Percentiles rank a stretch among this genome's conserved stretches.
These are phyloP conservation scores for Phasianus colchicus DNA, from an alignment of 2,113 vertebrate species.

Conservation along the genomic window DNA sequence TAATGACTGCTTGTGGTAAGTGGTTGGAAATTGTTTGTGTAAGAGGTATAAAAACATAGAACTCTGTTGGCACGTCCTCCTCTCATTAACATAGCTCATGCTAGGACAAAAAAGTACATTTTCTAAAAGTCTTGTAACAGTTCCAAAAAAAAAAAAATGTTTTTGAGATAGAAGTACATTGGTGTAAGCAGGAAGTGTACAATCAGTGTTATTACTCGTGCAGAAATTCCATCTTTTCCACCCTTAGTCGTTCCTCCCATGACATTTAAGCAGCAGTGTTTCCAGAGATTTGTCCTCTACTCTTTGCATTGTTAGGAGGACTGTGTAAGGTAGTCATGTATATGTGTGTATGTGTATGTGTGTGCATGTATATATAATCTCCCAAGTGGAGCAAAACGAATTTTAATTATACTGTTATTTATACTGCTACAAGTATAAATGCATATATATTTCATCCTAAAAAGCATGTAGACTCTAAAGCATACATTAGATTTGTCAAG, in stretches of 20 bases:
- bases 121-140: background rate
- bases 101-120: background rate
- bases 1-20: background rate
- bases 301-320: background rate
- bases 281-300: background rate
- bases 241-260: background rate
- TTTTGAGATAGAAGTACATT: background rate
- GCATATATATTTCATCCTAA: background rate
- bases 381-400: background rate
- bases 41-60: background rate
- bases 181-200: background rate
- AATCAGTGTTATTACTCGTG: background rate
- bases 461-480: background rate
- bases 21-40: background rate
- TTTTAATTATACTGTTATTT: background rate
- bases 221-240: background rate
- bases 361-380: background rate
- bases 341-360: rapidly evolving
- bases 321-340: background rate
- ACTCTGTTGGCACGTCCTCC: background rate
- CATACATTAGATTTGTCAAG: background rate
- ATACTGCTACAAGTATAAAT: background rate
- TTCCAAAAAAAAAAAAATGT: background rate
- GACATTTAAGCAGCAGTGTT: background rate
- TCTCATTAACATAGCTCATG: background rate